A percentile compares a stretch with the other conserved stretches of the same genome.
phyloP scores from a whole-genome alignment of 2,888 invertebrate genomes.

The Ophion slaviceki region DNA sequence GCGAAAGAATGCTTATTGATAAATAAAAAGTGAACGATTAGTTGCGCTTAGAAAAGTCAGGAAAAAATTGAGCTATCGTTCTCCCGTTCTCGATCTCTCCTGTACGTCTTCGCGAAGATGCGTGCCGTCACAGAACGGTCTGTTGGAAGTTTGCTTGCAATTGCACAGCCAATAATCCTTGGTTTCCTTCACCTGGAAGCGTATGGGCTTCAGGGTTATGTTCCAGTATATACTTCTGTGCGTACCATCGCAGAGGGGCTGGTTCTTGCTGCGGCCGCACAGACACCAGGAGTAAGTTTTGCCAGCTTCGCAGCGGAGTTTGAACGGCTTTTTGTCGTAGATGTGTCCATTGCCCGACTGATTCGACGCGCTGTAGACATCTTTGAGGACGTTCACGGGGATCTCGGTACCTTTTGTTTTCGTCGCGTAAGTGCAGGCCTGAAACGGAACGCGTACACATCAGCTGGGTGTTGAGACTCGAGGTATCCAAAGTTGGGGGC shows the following conservation, averaged over 20 bases:
- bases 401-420: constrained; percentile 84
- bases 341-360: constrained; percentile 90
- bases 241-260: constrained; percentile 98
- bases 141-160: constrained; percentile 96
- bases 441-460: neutral
- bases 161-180: constrained; percentile 99
- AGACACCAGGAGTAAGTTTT: constrained; percentile 91
- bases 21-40: neutral
- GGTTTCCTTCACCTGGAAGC: constrained; percentile 93
- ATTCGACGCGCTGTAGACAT: constrained; percentile 86
- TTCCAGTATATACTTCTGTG: constrained; percentile 91
- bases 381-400: constrained; percentile 88
- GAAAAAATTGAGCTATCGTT: neutral
- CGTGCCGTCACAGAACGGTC: constrained; percentile 98
- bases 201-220: constrained; percentile 91
- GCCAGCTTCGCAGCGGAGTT: constrained; percentile 89
- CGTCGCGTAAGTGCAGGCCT: constrained; percentile 53
- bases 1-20: constrained; percentile 10
- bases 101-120: constrained; percentile 91
- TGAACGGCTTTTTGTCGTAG: constrained; percentile 96
- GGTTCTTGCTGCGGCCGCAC: constrained; percentile 95
- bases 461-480: neutral
- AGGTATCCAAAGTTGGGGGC: neutral
- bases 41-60: neutral
- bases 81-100: constrained; percentile 73